Evolutionary conservation across 2,797 vertebrate genomes (phyloP).

Genomic region (Coracias cyanogaster): DNA sequence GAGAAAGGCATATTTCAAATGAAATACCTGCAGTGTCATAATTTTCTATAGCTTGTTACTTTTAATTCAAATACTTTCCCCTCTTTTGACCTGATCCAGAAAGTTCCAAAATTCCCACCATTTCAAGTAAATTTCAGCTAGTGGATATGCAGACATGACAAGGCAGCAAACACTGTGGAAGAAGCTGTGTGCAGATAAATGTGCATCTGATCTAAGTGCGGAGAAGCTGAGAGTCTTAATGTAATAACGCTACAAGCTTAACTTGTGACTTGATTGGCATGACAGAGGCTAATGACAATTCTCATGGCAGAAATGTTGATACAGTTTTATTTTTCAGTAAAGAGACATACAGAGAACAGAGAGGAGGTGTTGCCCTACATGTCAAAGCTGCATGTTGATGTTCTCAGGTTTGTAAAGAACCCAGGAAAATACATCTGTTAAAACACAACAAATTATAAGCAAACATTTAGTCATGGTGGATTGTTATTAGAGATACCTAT

Average conservation of each 20-base stretch:
- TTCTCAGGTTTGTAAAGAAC: background rate
- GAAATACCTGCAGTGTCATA: constrained; percentile 6
- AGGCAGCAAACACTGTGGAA: background rate
- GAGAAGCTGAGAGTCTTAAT: background rate
- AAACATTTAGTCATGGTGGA: background rate
- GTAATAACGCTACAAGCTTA: background rate
- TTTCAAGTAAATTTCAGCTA: background rate
- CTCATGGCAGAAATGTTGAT: background rate
- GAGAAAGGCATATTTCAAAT: constrained; percentile 33
- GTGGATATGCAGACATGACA: accelerated
- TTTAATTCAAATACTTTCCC: constrained; percentile 13
- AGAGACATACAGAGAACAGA: accelerated
- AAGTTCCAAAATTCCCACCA: background rate
- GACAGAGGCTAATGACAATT: background rate
- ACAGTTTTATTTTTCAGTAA: no score
- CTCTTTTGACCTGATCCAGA: background rate
- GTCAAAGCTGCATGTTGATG: background rate
- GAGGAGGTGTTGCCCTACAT: background rate
- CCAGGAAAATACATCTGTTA: background rate
- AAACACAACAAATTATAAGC: background rate
- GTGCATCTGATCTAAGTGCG: background rate
- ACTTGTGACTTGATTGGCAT: background rate
- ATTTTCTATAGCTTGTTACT: constrained; percentile 35
- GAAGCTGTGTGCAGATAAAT: background rate
- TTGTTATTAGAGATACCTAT: background rate